Percentiles rank a stretch among this genome's conserved stretches.
These are phyloP conservation scores for Ophraella communa DNA, from an alignment of 2,888 invertebrate species.

Conservation along the genomic window DNA sequence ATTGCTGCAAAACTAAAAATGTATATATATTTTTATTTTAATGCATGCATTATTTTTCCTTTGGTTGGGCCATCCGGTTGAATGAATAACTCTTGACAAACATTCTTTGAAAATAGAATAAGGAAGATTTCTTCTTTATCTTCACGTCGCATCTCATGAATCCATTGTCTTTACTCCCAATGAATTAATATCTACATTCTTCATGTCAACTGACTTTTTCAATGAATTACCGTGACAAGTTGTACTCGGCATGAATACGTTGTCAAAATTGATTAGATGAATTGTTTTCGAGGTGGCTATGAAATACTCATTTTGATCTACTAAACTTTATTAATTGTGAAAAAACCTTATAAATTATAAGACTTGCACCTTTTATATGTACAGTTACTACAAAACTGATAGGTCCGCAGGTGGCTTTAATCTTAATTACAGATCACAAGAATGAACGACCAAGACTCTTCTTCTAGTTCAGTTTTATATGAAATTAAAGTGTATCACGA, in stretches of 20 bases:
- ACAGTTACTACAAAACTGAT: too few relatives aligned
- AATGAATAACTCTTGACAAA: slow-evolving; percentile 35
- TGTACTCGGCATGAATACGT: slow-evolving; percentile 10
- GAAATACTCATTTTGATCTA: not conserved
- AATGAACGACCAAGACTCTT: too few relatives aligned
- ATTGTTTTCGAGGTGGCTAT: not conserved
- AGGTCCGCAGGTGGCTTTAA: too few relatives aligned
- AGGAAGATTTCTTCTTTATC: slow-evolving; percentile 48
- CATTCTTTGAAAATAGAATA: slow-evolving; percentile 42
- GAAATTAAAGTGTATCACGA: too few relatives aligned
- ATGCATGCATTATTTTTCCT: too few relatives aligned
- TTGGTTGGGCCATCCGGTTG: not conserved
- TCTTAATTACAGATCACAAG: too few relatives aligned
- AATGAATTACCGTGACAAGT: slow-evolving; percentile 36
- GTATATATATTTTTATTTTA: too few relatives aligned
- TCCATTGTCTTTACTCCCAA: slow-evolving; percentile 48
- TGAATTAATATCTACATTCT: slow-evolving; percentile 49
- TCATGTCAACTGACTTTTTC: slow-evolving; percentile 45
- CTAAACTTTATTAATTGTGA: too few relatives aligned
- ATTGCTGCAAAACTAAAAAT: too few relatives aligned
- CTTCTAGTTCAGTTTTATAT: too few relatives aligned
- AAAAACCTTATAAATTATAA: too few relatives aligned
- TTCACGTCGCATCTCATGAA: slow-evolving; percentile 46
- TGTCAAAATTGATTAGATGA: slow-evolving; percentile 21
- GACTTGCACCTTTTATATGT: too few relatives aligned